Percentiles rank a stretch among this genome's conserved stretches.
Conservation (phyloP, 2,888 invertebrate species). For the Eristalis arbustorum region DNA sequence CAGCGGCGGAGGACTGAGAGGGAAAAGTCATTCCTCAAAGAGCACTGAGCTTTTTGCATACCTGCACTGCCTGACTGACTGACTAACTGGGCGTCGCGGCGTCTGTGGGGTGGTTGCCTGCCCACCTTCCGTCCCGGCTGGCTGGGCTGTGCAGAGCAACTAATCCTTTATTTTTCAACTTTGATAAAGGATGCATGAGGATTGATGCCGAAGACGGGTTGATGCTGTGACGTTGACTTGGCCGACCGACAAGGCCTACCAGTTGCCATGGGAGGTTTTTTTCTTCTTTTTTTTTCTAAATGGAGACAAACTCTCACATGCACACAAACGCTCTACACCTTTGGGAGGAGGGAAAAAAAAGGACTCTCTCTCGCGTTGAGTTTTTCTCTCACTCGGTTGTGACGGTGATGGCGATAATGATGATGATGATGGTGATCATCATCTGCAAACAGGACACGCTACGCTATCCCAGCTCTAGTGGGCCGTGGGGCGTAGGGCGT, state of each 20-base stretch:
- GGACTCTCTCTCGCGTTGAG: conserved; percentile 38
- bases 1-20: conserved; percentile 33
- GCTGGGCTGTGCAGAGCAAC: conserved; percentile 61
- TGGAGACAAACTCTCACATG: conserved; percentile 54
- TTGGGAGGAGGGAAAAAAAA: conserved; percentile 1
- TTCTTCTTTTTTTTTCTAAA: conserved; percentile 37
- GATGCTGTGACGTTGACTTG: conserved; percentile 44
- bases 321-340: neutral
- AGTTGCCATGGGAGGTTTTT: conserved; percentile 64
- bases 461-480: conserved; percentile 44
- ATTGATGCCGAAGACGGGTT: conserved; percentile 34
- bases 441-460: conserved; percentile 28
- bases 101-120: neutral
- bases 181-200: conserved; percentile 66
- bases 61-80: conserved; percentile 35
- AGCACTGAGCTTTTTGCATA: conserved; percentile 64
- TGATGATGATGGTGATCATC: conserved; percentile 31
- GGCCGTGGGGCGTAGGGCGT: conserved; percentile 20
- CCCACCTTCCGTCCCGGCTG: conserved; percentile 15
- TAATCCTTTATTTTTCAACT: conserved; percentile 67
- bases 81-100: conserved; percentile 26
- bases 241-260: conserved; percentile 59
- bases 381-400: conserved; percentile 55
- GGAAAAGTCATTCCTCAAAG: conserved; percentile 64
- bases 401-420: too few relatives aligned